Evolutionary conservation across 2,113 vertebrate genomes (phyloP), one percentile per base, ranked within the genome.

Genomic region (Cynoglossus semilaevis): DNA sequence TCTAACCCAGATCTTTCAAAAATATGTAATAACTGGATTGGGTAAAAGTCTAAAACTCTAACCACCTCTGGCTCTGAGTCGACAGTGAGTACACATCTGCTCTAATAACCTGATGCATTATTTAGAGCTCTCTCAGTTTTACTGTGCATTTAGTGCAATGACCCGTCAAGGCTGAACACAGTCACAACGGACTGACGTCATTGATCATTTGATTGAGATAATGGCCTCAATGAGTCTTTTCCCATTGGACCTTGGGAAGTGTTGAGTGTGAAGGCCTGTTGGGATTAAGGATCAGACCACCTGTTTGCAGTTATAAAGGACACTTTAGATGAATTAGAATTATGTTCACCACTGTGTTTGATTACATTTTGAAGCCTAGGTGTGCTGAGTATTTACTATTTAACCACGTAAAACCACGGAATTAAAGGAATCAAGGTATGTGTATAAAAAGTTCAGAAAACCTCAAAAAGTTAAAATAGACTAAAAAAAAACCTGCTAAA

Each of bases 51-150:
- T 29, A 29, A 6, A 29, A n/a, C n/a, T n/a, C n/a, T n/a, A 72
- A 57, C 35, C 17, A 62, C 63, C 19, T 13, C 54, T 54, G 57
- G 68, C 42, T 64, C 67, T 52, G 15, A 63, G 55, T 65, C 63
- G 49, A 69, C 52, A 84, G 80, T 76, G 77, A 81, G 69, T 77
- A 77, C 78, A 82, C 74, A 86, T 85, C 79, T 76, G 74, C 60
- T 77, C 79, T 84, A 84, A 88, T 86, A 85, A 87, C 82, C 69
- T 58, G 58, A 58, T 88, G 72, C 76, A 88, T 87, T 84, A 88
- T 88, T 88, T 84, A 88, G 70, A 74, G 15, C 44, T 56, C 74
- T 74, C 70, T 82, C 70, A 63, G 63, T 84, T 72, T 69, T 70
- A 59, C 67, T 51, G 51, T 77, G 75, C 83, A 67, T 82, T 84